Conservation (phyloP, 2,797 vertebrate genomes). For the Thunnus albacares region DNA sequence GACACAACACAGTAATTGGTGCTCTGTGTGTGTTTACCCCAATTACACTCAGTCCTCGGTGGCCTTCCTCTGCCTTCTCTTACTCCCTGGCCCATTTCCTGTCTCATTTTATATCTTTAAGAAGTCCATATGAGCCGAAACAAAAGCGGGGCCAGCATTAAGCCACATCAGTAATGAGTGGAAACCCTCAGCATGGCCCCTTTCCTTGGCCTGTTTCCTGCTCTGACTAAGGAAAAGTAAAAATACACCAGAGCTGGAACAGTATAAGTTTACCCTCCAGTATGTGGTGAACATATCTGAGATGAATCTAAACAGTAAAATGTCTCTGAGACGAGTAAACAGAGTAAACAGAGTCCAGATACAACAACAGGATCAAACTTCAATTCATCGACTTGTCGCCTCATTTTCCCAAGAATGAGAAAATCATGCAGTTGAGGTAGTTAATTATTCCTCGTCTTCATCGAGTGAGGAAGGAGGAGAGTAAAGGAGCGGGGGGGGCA, state of each 20-base stretch:
- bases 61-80: slow-evolving; percentile 56
- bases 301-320: slow-evolving; percentile 9
- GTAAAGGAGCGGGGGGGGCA: slow-evolving; percentile 57
- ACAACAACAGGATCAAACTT: slow-evolving; percentile 46
- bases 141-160: slow-evolving; percentile 65
- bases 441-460: slow-evolving; percentile 80
- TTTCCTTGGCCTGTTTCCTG: slow-evolving; percentile 65
- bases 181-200: slow-evolving; percentile 61
- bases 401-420: slow-evolving; percentile 66
- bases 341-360: slow-evolving; percentile 6
- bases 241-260: background rate
- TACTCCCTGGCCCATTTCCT: slow-evolving; percentile 68
- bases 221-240: slow-evolving; percentile 27
- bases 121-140: slow-evolving; percentile 67
- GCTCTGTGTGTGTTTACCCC: slow-evolving; percentile 46
- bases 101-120: slow-evolving; percentile 71
- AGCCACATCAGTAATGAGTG: slow-evolving; percentile 63
- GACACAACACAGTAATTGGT: slow-evolving; percentile 70
- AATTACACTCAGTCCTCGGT: slow-evolving; percentile 65
- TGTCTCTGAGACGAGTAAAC: background rate
- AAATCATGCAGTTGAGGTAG: slow-evolving; percentile 76
- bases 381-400: slow-evolving; percentile 51
- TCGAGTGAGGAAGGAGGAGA: slow-evolving; percentile 66
- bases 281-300: slow-evolving; percentile 9
- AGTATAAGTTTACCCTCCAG: slow-evolving; percentile 18